phyloP scores from a whole-genome alignment of 2,113 vertebrate species.

The Malurus melanocephalus region DNA sequence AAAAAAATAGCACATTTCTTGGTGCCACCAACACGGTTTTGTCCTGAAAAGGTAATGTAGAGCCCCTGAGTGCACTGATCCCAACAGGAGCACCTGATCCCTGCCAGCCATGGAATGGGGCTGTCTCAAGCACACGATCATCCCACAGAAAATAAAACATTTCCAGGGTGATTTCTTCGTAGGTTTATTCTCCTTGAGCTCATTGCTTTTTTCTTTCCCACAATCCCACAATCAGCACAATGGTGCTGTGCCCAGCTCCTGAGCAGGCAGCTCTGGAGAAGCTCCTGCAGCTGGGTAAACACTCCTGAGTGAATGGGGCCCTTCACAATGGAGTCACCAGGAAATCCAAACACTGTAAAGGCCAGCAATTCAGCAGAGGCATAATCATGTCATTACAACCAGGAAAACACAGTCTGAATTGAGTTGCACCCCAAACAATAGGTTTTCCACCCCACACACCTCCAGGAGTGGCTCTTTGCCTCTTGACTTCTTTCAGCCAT shows the following conservation, averaged over 20 bases:
- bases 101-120: neutral
- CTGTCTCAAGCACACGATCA: accelerated
- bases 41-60: neutral
- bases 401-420: neutral
- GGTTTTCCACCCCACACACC: neutral
- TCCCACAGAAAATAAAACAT: neutral
- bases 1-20: neutral
- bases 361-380: neutral
- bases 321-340: constrained; percentile 41
- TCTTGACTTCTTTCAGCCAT: neutral
- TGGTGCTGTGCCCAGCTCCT: neutral
- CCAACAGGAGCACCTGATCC: neutral
- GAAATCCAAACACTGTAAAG: constrained; percentile 32
- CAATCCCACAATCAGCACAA: no score
- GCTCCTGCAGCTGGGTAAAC: constrained; percentile 60
- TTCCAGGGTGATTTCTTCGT: neutral
- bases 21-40: neutral
- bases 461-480: neutral
- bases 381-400: neutral
- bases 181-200: neutral
- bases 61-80: neutral
- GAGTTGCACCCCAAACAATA: neutral
- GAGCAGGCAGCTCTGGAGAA: neutral
- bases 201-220: neutral
- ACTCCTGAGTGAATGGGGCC: neutral